Conservation (phyloP, 1,140 invertebrate genomes). For the Planococcus citri region DNA sequence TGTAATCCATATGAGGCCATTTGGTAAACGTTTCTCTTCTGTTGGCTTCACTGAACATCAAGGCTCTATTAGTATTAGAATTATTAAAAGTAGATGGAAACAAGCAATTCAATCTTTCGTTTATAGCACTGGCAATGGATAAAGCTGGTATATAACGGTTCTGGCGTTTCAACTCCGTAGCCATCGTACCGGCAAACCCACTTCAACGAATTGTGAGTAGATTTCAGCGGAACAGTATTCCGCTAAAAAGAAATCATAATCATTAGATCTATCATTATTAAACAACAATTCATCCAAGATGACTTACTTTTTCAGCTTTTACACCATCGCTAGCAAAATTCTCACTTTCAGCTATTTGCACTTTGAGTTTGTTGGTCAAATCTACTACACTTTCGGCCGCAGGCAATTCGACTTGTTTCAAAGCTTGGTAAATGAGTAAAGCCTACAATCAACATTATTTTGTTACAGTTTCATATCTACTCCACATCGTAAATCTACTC, state of each 20-base stretch:
- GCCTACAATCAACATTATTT: too few species aligned
- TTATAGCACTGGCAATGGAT: slow-evolving; percentile 74
- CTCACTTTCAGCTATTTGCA: slow-evolving; percentile 55
- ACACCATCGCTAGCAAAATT: slow-evolving; percentile 63
- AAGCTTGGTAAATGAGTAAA: slow-evolving; percentile 63
- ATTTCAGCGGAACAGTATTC: slow-evolving; percentile 72
- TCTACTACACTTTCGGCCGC: slow-evolving; percentile 60
- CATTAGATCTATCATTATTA: too few species aligned
- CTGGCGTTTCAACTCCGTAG: slow-evolving; percentile 66
- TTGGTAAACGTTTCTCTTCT: slow-evolving; percentile 76
- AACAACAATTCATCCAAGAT: too few species aligned
- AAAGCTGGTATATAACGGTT: slow-evolving; percentile 70
- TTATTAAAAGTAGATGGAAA: slow-evolving; percentile 36
- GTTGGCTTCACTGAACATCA: slow-evolving; percentile 86
- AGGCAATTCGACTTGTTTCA: slow-evolving; percentile 53
- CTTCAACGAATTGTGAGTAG: slow-evolving; percentile 63
- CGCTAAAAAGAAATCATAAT: slow-evolving; percentile 55
- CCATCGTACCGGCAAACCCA: slow-evolving; percentile 60
- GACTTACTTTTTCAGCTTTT: slow-evolving; percentile 64
- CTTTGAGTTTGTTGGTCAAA: slow-evolving; percentile 61
- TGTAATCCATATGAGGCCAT: slow-evolving; percentile 95
- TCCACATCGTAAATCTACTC: too few species aligned
- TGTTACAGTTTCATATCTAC: too few species aligned
- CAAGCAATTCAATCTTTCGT: slow-evolving; percentile 69
- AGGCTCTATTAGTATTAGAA: slow-evolving; percentile 24